phyloP scores from a whole-genome alignment of 2,113 vertebrate genomes.

The Gasterosteus nipponicus region DNA sequence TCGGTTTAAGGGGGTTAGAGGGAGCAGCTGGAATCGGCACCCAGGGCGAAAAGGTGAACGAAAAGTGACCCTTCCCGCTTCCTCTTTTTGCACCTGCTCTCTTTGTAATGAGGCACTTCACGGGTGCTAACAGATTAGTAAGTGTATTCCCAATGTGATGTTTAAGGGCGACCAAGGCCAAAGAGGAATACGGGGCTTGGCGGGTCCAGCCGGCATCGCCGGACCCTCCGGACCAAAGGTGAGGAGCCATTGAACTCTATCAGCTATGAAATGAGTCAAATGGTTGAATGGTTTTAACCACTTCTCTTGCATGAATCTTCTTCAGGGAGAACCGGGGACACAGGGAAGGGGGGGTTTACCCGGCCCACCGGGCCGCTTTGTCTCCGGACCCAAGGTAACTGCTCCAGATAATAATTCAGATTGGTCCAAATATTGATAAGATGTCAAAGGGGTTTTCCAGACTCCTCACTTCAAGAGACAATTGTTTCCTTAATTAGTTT shows the following conservation, averaged over 20 bases:
- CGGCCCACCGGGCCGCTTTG: conserved; percentile 85
- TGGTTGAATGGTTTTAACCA: background rate
- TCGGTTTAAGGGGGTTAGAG: conserved; percentile 85
- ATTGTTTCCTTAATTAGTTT: background rate
- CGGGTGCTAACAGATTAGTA: conserved; percentile 8
- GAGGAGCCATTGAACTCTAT: conserved; percentile 3
- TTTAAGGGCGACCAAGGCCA: conserved; percentile 89
- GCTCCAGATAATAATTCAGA: background rate
- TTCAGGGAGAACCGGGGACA: conserved; percentile 87
- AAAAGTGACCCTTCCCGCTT: background rate
- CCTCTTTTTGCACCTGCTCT: background rate
- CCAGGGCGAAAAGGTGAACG: conserved; percentile 88
- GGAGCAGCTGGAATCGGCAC: conserved; percentile 85
- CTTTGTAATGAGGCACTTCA: background rate
- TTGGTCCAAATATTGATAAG: background rate
- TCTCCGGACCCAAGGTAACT: conserved; percentile 87
- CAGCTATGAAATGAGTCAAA: background rate
- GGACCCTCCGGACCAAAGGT: conserved; percentile 90
- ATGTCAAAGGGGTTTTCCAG: background rate
- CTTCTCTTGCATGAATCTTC: conserved; percentile 10
- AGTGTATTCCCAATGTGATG: conserved; percentile 12
- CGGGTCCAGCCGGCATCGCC: conserved; percentile 83
- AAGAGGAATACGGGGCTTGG: conserved; percentile 87
- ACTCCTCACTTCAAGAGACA: background rate
- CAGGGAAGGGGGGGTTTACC: conserved; percentile 84